Percentiles rank a stretch among this genome's conserved stretches.
phyloP scores from a whole-genome alignment of 2,888 invertebrate genomes.

The Machimus rusticus region DNA sequence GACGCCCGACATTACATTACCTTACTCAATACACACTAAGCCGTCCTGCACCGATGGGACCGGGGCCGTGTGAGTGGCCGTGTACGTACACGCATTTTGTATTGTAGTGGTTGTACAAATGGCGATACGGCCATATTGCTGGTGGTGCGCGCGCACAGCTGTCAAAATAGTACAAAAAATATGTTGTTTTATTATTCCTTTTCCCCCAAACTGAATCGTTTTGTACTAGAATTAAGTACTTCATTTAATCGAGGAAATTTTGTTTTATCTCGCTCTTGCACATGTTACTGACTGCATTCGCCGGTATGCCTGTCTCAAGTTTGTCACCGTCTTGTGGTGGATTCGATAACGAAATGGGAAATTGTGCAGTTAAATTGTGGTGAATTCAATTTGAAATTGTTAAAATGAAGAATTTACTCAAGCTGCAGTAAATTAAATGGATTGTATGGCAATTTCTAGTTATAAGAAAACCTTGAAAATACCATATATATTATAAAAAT shows the following conservation, averaged over 20 bases:
- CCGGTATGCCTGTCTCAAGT: background rate
- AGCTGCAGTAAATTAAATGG: too few species aligned
- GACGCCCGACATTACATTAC: conserved; percentile 41
- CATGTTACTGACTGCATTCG: background rate
- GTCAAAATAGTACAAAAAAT: background rate
- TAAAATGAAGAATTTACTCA: background rate
- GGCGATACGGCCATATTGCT: conserved; percentile 10
- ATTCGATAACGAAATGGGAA: background rate
- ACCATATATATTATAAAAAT: too few species aligned
- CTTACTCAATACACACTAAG: conserved; percentile 12
- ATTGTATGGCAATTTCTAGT: too few species aligned
- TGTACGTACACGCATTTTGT: background rate
- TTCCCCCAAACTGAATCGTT: background rate
- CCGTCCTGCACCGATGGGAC: background rate
- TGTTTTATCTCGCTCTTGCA: background rate
- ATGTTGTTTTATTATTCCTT: background rate
- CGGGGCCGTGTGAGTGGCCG: background rate
- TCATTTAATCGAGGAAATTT: background rate
- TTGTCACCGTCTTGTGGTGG: background rate
- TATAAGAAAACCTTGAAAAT: too few species aligned
- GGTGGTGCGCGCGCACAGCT: conserved; percentile 3
- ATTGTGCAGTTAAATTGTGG: background rate
- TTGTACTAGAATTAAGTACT: background rate
- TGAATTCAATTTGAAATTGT: background rate
- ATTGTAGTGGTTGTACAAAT: conserved; percentile 21